phyloP scores from a whole-genome alignment of 1,140 invertebrate genomes.

The Pseudomyrmex concolor region DNA sequence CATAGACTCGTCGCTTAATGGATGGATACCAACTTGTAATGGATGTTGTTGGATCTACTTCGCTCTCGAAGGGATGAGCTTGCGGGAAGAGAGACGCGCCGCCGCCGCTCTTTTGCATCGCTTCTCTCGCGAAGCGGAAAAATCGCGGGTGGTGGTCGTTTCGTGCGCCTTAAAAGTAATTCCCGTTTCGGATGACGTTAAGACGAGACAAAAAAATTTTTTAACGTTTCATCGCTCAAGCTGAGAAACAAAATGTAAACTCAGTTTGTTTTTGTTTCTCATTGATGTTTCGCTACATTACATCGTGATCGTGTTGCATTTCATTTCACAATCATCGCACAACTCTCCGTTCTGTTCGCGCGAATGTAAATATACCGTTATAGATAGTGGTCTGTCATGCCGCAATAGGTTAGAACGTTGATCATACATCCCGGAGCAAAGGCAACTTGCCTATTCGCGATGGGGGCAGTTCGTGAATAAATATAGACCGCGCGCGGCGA shows the following conservation, averaged over 20 bases:
- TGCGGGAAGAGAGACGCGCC: neutral
- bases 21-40: slow-evolving; percentile 54
- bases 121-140: slow-evolving; percentile 14
- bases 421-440: neutral
- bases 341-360: neutral
- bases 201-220: slow-evolving; percentile 18
- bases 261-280: slow-evolving; percentile 13
- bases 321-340: neutral
- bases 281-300: neutral
- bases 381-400: neutral
- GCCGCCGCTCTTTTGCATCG: slow-evolving; percentile 2
- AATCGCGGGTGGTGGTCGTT: neutral
- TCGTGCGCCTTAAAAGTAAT: slow-evolving; percentile 22
- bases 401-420: neutral
- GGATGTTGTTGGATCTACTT: slow-evolving; percentile 49
- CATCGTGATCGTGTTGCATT: neutral
- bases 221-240: slow-evolving; percentile 16
- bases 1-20: slow-evolving; percentile 55
- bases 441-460: neutral
- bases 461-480: slow-evolving; percentile 21
- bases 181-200: neutral
- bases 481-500: slow-evolving; percentile 21
- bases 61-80: neutral
- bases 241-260: neutral
- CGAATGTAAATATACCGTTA: neutral